Percentiles rank a stretch among this genome's conserved stretches.
These are phyloP conservation scores for Meda fulgida DNA, from an alignment of 2,797 vertebrate genomes.

Conservation along the genomic window DNA sequence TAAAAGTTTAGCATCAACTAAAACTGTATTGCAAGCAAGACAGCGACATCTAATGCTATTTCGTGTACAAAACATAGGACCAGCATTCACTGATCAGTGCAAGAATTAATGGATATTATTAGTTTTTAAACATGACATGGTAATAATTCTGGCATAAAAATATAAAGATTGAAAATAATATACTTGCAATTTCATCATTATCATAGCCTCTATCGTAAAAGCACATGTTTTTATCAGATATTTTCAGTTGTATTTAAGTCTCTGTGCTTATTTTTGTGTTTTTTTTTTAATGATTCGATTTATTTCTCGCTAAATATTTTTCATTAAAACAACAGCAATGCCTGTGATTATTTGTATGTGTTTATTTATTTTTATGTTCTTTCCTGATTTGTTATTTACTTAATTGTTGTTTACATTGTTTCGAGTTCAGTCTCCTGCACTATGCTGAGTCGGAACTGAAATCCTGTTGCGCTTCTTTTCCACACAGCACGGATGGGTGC, in stretches of 20 bases:
- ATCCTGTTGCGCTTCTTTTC: conserved; percentile 14
- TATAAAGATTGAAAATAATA: neutral
- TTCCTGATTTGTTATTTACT: neutral
- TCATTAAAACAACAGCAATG: neutral
- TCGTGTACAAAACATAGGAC: neutral
- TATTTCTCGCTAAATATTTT: too few species aligned
- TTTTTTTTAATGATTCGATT: too few species aligned
- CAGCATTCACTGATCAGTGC: neutral
- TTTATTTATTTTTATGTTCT: neutral
- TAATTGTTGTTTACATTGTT: neutral
- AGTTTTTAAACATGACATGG: neutral
- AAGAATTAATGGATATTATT: neutral
- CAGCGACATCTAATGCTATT: conserved; percentile 28
- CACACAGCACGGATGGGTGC: neutral
- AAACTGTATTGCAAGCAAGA: conserved; percentile 26
- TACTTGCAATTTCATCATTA: neutral
- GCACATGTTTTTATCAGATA: neutral
- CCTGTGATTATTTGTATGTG: neutral
- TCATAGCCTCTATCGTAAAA: neutral
- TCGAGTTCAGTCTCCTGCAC: neutral
- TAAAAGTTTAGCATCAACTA: too few species aligned
- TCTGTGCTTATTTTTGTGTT: too few species aligned
- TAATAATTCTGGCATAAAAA: neutral
- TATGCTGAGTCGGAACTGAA: neutral
- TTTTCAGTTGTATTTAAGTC: neutral